A percentile compares a stretch with the other conserved stretches of the same genome.
phyloP scores from a whole-genome alignment of 2,888 invertebrate genomes.

The Pinctada fucata region DNA sequence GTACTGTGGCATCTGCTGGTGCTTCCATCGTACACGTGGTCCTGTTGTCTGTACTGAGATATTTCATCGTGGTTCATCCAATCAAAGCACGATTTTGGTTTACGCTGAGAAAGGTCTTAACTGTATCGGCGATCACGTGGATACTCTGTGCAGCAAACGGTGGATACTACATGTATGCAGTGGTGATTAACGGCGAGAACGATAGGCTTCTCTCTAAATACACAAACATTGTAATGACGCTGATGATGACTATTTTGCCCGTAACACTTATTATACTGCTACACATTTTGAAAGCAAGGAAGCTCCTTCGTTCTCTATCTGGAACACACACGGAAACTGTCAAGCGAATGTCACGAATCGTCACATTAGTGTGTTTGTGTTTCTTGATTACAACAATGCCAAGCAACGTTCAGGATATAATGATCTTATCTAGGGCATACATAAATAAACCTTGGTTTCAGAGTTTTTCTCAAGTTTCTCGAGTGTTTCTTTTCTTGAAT shows the following conservation, averaged over 20 bases:
- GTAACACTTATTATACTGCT: slow-evolving; percentile 19
- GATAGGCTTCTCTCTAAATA: slow-evolving; percentile 11
- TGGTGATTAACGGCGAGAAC: slow-evolving; percentile 22
- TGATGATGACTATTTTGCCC: slow-evolving; percentile 28
- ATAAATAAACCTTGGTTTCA: slow-evolving; percentile 15
- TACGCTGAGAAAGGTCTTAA: slow-evolving; percentile 22
- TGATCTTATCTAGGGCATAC: slow-evolving; percentile 12
- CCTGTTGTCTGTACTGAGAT: slow-evolving; percentile 31
- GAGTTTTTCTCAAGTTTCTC: slow-evolving; percentile 14
- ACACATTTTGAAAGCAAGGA: slow-evolving; percentile 32
- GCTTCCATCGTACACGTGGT: slow-evolving; percentile 32
- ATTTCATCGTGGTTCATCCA: slow-evolving; percentile 35
- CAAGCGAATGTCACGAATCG: slow-evolving; percentile 34
- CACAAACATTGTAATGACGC: slow-evolving; percentile 28
- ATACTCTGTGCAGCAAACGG: slow-evolving; percentile 11
- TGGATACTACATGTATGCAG: slow-evolving; percentile 29
- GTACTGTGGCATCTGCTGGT: slow-evolving; percentile 20
- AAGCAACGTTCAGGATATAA: slow-evolving; percentile 22
- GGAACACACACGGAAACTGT: slow-evolving; percentile 17
- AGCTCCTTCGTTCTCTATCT: slow-evolving; percentile 18
- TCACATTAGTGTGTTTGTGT: slow-evolving; percentile 26
- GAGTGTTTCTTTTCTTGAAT: slow-evolving; percentile 32
- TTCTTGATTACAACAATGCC: slow-evolving; percentile 38
- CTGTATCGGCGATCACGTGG: slow-evolving; percentile 18
- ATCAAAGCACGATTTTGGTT: slow-evolving; percentile 27